phyloP scores from a whole-genome alignment of 2,888 invertebrate genomes.

The Caenorhabditis afra region DNA sequence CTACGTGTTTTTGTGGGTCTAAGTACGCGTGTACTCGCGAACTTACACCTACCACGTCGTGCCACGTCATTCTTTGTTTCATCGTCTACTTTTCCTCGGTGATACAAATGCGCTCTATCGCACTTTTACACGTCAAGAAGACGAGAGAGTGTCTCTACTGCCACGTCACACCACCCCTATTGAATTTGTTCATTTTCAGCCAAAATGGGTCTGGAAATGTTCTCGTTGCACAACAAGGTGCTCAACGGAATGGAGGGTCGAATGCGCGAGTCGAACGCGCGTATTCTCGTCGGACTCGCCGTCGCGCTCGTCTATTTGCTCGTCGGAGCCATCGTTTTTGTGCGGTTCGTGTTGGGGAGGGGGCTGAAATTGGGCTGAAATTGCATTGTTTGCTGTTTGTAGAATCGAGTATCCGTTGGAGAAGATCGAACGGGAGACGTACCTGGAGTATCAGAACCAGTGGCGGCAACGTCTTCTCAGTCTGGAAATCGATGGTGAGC shows the following conservation, averaged over 20 bases:
- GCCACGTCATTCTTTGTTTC: no score
- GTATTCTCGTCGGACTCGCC: constrained; percentile 70
- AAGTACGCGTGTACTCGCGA: no score
- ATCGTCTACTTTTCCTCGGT: no score
- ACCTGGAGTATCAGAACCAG: constrained; percentile 69
- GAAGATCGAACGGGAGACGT: constrained; percentile 71
- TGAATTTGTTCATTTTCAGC: neutral
- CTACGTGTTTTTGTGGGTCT: no score
- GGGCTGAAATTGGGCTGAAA: no score
- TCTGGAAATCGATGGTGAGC: constrained; percentile 67
- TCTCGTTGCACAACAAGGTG: constrained; percentile 69
- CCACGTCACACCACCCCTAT: no score
- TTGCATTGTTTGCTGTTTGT: neutral
- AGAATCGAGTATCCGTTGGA: constrained; percentile 72
- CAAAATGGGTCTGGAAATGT: constrained; percentile 73
- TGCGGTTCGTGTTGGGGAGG: no score
- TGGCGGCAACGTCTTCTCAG: constrained; percentile 67
- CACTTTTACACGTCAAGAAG: no score
- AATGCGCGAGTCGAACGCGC: constrained; percentile 69
- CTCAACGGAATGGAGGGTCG: constrained; percentile 61
- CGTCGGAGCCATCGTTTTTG: constrained; percentile 87
- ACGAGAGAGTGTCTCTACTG: no score
- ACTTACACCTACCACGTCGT: no score
- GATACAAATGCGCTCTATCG: no score
- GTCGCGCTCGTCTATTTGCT: constrained; percentile 83